Base-by-base conservation (phyloP, 2,113 vertebrate species). In the Hylia prasina region DNA sequence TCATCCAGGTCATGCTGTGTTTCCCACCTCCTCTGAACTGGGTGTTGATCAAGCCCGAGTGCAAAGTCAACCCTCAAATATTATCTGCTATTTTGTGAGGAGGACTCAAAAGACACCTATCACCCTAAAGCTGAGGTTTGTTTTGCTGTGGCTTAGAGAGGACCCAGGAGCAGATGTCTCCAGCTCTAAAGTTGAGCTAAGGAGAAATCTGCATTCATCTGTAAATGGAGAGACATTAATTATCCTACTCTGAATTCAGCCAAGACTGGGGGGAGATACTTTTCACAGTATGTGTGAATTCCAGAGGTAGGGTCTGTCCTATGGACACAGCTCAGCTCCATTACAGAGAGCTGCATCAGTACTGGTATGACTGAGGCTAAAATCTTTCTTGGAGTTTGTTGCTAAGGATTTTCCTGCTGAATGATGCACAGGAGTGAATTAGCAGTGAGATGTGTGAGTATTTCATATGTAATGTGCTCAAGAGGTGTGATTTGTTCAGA, bases 1-100 rank as follows among this genome's bases (percentile, higher is more conserved):
- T 14, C 44, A 33, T 22, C 0, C 0, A 30, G 60, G 24, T 77
- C 47, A 48, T 0, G 1, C n/a, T 56, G 51, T 64, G 44, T 63
- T 76, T 88, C 33, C 70, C 37, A 58, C 23, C 53, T 61, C 51
- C 73, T 89, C 83, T 87, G 56, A 70, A 44, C 25, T 16, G 53
- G 23, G 30, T 76, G 68, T 60, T 64, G 47, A 48, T 81, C 28
- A 48, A 81, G 42, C 11, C 50, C 35, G 61, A 73, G 79, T 61
- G 35, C 75, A 63, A 81, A 83, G 75, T 69, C 58, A 48, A 81
- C 40, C 7, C 40, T 77, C 24, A 68, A 48, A 27, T 47, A 14
- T 18, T 78, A 44, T 56, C 79, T 83, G 13, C 47, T 61, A 0
- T 69, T 93, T 92, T 75, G 13, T 50, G 72, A 44, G n/a, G 11